These are phyloP conservation scores for Dynastes maya DNA, from an alignment of 2,888 invertebrate species.

Conservation along the genomic window DNA sequence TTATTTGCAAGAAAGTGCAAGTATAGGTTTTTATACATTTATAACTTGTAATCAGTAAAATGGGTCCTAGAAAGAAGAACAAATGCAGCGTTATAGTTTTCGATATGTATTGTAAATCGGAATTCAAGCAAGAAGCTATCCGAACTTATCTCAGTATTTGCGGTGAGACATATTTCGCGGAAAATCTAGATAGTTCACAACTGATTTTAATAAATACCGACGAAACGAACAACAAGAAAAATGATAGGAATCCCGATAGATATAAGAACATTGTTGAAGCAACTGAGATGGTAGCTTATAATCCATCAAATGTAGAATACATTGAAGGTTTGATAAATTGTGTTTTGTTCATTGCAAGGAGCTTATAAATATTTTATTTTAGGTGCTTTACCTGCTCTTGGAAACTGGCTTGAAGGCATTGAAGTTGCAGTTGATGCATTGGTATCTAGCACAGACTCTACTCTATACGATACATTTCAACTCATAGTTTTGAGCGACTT, in stretches of 20 bases:
- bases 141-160: slow-evolving; percentile 37
- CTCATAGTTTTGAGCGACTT: slow-evolving; percentile 46
- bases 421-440: slow-evolving; percentile 37
- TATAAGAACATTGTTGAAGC: slow-evolving; percentile 39
- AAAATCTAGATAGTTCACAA: slow-evolving; percentile 29
- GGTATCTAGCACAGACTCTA: neutral
- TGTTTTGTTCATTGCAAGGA: neutral
- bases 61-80: slow-evolving; percentile 44
- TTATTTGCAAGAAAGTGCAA: too few relatives aligned
- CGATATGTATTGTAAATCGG: slow-evolving; percentile 31
- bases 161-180: slow-evolving; percentile 28
- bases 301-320: slow-evolving; percentile 8
- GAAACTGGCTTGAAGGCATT: slow-evolving; percentile 45
- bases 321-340: slow-evolving; percentile 23
- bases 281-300: slow-evolving; percentile 31
- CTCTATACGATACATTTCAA: slow-evolving; percentile 17
- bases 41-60: neutral
- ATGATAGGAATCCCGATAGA: slow-evolving; percentile 14
- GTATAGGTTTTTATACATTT: too few relatives aligned
- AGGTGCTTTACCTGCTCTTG: slow-evolving; percentile 26
- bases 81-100: slow-evolving; percentile 36
- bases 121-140: slow-evolving; percentile 43
- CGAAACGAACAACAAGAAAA: slow-evolving; percentile 28
- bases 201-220: slow-evolving; percentile 38
- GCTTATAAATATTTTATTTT: neutral